Base-by-base conservation (phyloP, 2,797 vertebrate genomes). In the Stomatorhinus walkeri region DNA sequence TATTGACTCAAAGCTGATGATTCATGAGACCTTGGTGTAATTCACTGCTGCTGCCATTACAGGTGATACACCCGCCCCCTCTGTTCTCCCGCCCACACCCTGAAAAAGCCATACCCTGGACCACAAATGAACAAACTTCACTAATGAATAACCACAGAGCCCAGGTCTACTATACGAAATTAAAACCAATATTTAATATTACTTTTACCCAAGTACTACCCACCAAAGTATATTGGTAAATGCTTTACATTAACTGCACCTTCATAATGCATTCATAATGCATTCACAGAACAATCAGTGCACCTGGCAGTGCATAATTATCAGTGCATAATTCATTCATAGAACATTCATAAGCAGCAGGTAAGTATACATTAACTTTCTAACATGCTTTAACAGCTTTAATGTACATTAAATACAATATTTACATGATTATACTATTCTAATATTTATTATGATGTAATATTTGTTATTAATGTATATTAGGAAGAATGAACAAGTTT, bases 11-110 rank as follows among this genome's bases (percentile, higher is more conserved):
- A 88, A 88, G 76, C 76, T 84, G 52, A 28, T 84, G 49, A 79
- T 88, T 43, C 52, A 83, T 40, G 32, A 85, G 56, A 83, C 56
- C 81, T 89, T 64, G 87, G 89, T 91, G 90, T 90, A 91, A 91
- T 88, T 90, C 87, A 85, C 89, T 89, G 90, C 90, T 83, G 68
- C 79, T 90, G 90, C 91, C 85, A 68, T 68, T 61, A 88, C 87
- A 87, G 89, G 90, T 93, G 90, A 92, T 90, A 89, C 90, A 92
- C 91, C 90, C 40, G 46, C 49, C 76, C 51, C 52, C 36, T 76
- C 19, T 46, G 36, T 76, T 48, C 90, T 24, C 51, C 81, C 81
- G 51, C 81, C 46, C 46, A 84, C 84, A 90, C 87, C 90, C 88
- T 89, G 28, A 86, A 24, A 14, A 52, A 87, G 87, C 89, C 88